A percentile compares a stretch with the other conserved stretches of the same genome.
phyloP scores from a whole-genome alignment of 2,113 vertebrate species.

The Canis aureus region DNA sequence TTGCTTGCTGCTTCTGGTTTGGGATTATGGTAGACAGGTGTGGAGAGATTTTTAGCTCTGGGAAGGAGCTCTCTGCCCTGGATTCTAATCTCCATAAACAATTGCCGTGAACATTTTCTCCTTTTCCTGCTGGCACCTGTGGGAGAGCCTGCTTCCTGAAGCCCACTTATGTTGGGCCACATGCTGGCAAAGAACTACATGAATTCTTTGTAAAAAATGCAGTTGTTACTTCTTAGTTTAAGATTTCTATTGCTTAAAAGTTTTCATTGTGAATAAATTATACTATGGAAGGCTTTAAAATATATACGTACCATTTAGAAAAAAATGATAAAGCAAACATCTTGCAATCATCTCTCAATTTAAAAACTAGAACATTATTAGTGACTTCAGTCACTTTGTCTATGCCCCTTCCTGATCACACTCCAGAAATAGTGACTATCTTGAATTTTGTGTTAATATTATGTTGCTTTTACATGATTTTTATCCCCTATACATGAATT shows the following conservation, averaged over 20 bases:
- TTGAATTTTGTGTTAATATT: conserved; percentile 11
- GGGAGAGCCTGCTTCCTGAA: background rate
- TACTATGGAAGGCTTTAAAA: background rate
- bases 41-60: background rate
- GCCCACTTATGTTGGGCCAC: background rate
- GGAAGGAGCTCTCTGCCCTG: background rate
- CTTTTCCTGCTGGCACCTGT: background rate
- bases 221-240: background rate
- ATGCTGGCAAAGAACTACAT: background rate
- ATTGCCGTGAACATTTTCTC: background rate
- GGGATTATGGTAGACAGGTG: conserved; percentile 10
- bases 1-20: background rate
- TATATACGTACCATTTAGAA: background rate
- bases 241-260: background rate
- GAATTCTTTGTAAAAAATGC: conserved; percentile 5
- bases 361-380: background rate
- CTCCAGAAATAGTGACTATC: background rate
- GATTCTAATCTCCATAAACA: background rate
- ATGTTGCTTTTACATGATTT: conserved; percentile 17
- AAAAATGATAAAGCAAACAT: background rate
- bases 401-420: too few relatives aligned
- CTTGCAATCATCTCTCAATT: background rate
- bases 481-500: background rate
- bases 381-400: background rate
- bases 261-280: background rate